Conservation (phyloP, 2,888 invertebrate species). For the Flexamia atlantica region DNA sequence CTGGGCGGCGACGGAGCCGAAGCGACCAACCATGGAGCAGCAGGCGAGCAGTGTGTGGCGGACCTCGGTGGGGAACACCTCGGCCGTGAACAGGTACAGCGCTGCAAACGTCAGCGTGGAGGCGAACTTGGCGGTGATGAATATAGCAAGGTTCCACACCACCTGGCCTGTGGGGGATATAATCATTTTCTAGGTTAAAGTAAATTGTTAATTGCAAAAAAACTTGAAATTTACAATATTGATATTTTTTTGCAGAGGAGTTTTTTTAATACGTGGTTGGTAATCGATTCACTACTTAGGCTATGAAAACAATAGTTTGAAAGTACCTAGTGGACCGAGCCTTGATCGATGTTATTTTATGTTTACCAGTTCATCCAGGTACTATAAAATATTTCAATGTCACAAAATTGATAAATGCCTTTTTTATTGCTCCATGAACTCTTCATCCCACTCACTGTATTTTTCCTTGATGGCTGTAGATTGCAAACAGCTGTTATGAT, state of each 20-base stretch:
- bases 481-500: no score
- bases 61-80: conserved; percentile 73
- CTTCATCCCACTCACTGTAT: no score
- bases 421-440: no score
- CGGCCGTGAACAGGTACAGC: conserved; percentile 75
- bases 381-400: no score
- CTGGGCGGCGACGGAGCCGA: conserved; percentile 72
- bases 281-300: no score
- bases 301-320: no score
- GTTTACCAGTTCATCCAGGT: no score
- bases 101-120: conserved; percentile 74
- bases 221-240: background rate
- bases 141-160: conserved; percentile 72
- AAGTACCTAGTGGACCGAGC: no score
- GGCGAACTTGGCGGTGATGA: conserved; percentile 74
- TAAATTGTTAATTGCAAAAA: background rate
- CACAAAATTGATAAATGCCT: no score
- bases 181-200: no score
- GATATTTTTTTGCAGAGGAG: background rate
- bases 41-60: conserved; percentile 71
- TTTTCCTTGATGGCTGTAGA: no score
- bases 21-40: conserved; percentile 71
- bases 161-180: conserved; percentile 67
- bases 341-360: no score
- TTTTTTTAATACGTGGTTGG: background rate